A percentile compares a stretch with the other conserved stretches of the same genome.
These are phyloP conservation scores for Aplysina aerophoba DNA, from an alignment of 37 sponge, comb jelly and placozoan genomes.

Conservation along the genomic window DNA sequence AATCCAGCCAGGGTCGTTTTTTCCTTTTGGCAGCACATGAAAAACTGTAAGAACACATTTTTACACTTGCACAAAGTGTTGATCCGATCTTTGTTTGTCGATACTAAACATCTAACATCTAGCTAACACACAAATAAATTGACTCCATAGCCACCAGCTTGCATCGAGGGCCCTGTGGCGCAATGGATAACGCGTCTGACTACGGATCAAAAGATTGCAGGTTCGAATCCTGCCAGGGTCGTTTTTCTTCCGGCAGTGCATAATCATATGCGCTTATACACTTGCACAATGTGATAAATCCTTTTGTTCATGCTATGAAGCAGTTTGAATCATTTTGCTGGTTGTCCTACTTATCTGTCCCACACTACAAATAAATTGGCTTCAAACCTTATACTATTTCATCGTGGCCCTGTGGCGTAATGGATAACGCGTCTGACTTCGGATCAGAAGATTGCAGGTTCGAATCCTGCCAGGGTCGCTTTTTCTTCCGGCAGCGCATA, in stretches of 20 bases:
- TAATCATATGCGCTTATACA: no score
- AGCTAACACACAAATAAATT: no score
- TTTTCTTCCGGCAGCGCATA: slow-evolving; percentile 61
- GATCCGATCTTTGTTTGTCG: no score
- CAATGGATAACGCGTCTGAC: slow-evolving; percentile 99
- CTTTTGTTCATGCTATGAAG: no score
- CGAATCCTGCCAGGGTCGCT: slow-evolving; percentile 96
- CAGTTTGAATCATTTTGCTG: no score
- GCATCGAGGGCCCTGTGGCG: slow-evolving; percentile 85
- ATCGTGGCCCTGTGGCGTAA: slow-evolving; percentile 94
- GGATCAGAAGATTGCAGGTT: slow-evolving; percentile 99
- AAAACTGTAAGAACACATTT: no score
- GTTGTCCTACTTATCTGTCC: no score
- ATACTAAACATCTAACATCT: no score
- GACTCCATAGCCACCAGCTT: background rate
- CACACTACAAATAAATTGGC: no score
- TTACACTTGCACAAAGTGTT: no score
- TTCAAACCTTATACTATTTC: no score
- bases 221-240: slow-evolving; percentile 99
- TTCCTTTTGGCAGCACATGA: slow-evolving; percentile 18
- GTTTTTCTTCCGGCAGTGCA: slow-evolving; percentile 69
- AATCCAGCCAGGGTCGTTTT: slow-evolving; percentile 96
- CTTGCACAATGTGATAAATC: no score
- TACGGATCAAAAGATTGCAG: slow-evolving; percentile 99
- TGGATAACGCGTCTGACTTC: slow-evolving; percentile 99